Base-by-base conservation (phyloP, 1,140 invertebrate genomes). In the Coptotermes formosanus region DNA sequence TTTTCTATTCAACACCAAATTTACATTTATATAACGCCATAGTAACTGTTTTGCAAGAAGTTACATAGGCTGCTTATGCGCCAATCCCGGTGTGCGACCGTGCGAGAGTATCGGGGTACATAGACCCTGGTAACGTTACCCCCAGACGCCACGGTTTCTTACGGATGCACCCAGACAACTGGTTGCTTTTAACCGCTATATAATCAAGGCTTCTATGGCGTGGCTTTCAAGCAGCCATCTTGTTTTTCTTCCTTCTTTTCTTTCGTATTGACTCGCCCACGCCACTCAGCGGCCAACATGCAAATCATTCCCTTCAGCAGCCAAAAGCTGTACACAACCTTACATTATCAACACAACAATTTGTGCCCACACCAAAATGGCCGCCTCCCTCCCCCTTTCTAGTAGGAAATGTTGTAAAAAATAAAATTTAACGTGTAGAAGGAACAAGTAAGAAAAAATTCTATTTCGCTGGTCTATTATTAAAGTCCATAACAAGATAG, bases 331-430 rank as follows among this genome's bases (percentile, higher is more conserved):
- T 9, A 75, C 25, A 75, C n/a, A 75, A 75, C 64, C 64, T 75
- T 30, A 75, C 64, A 75, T 75, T 75, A 75, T 75, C 64, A 75
- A 23, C 59, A 64, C 59, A 64, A 19, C 21, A 64, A 75, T 75
- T 75, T 75, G n/a, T 75, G 64, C 64, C 64, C 64, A 75, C 64
- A 75, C n/a, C 64, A 75, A 75, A 75, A 75, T 75, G 64, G 64
- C 64, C 25, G 64, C 25, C n/a, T 75, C 3, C n/a, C 64, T 8
- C n/a, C n/a, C n/a, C 16, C n/a, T 30, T 75, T 75, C 64, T 75
- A n/a, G 64, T 30, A 30, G 9, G n/a, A 75, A 75, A 75, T 4
- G 64, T 75, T 75, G 8, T 30, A 75, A 75, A 75, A 75, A 75
- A 75, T 30, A 75, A 75, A 75, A 75, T 75, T 75, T 25, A 75